These are phyloP conservation scores for Caenorhabditis angaria DNA, from an alignment of 2,888 invertebrate species.

Conservation along the genomic window DNA sequence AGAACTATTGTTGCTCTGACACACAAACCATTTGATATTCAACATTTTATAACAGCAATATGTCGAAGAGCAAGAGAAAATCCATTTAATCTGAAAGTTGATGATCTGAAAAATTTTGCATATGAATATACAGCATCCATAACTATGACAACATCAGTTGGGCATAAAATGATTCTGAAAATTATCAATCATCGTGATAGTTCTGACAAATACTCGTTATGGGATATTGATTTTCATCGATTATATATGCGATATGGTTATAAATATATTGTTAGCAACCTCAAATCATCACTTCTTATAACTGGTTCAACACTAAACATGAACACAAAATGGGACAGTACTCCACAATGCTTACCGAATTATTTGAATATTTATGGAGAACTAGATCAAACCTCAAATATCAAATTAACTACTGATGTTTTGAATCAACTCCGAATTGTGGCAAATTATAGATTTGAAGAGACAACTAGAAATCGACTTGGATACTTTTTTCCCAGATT, in stretches of 20 bases:
- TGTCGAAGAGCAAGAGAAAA: background rate
- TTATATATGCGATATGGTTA: background rate
- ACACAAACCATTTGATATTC: background rate
- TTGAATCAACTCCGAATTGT: slow-evolving; percentile 39
- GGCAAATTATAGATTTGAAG: slow-evolving; percentile 38
- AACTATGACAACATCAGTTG: background rate
- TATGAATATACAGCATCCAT: background rate
- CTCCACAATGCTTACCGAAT: background rate
- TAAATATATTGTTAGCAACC: background rate
- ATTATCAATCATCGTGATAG: background rate
- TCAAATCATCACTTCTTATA: background rate
- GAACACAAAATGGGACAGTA: background rate
- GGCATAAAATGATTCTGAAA: background rate
- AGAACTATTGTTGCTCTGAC: background rate
- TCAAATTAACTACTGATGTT: slow-evolving; percentile 33
- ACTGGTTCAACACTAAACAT: slow-evolving; percentile 19
- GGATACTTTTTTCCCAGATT: slow-evolving; percentile 40
- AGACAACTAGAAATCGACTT: slow-evolving; percentile 18
- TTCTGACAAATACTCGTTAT: background rate
- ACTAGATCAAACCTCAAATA: slow-evolving; percentile 15
- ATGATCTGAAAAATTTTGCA: background rate
- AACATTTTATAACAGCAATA: background rate
- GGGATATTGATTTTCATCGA: background rate
- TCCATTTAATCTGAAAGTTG: background rate
- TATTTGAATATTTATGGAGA: background rate